Base-by-base conservation (phyloP, 1,140 invertebrate species). In the Habropoda laboriosa region DNA sequence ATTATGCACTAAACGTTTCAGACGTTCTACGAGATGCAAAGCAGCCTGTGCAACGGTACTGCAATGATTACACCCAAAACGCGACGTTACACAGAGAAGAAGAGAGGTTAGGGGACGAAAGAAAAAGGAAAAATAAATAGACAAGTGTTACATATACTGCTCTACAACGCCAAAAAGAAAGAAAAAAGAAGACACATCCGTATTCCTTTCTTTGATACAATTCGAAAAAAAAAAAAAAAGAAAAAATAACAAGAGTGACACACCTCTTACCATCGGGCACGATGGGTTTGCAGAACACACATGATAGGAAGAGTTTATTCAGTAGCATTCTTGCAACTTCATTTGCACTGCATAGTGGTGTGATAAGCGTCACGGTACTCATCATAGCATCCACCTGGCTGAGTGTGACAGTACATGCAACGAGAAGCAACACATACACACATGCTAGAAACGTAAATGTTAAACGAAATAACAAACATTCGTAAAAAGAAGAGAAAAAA, bases 361-460 rank as follows among this genome's bases (percentile, higher is more conserved):
- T 87, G 84, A 89, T 85, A 89, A 90, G 86, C 83, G 78, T 91
- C 85, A 87, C 82, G 82, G 88, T 24, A 87, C 89, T 87, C 80
- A 18, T 87, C 80, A 88, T 82, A 82, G 83, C 81, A 90, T 91
- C 86, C 87, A 82, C 82, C 80, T 78, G 85, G 78, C 84, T 88
- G 82, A 84, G 72, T 87, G 88, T 85, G 88, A 89, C 84, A 86
- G 88, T 87, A 88, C 90, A 91, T 92, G 91, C 90, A 90, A 79
- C 85, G 78, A 42, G 61, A 91, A 90, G 90, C 88, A 85, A 90
- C 86, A 89, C 80, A 88, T 87, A 81, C 71, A 86, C 88, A 80
- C 91, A 92, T 92, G 90, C 91, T 91, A 89, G 90, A 91, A 49
- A 88, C 87, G 83, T 87, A 90, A 89, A 89, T 77, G 73, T 82